Conservation (phyloP, 64 coral and sea anemone genomes). For the Platygyra sinensis region DNA sequence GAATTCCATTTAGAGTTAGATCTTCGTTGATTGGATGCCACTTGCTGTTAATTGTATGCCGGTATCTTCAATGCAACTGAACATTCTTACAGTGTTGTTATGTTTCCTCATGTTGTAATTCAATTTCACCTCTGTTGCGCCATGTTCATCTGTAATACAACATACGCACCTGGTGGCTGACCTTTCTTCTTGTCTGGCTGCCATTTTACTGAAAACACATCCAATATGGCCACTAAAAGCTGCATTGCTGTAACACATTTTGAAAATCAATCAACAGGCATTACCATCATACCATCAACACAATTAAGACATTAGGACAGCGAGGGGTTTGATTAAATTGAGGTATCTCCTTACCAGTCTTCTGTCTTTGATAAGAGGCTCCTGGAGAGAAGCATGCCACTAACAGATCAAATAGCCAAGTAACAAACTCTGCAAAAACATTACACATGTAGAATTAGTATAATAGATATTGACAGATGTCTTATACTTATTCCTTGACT, state of each 20-base stretch:
- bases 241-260: conserved; percentile 17
- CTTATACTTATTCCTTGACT: no score
- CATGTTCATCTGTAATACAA: neutral
- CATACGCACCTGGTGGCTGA: conserved; percentile 32
- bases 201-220: conserved; percentile 30
- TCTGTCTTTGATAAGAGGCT: conserved; percentile 18
- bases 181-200: conserved; percentile 34
- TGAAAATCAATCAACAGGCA: neutral
- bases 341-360: neutral
- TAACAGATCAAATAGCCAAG: neutral
- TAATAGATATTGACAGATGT: no score
- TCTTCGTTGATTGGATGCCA: no score
- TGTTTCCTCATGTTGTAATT: no score
- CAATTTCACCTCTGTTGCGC: no score
- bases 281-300: no score
- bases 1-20: no score
- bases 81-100: neutral
- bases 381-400: conserved; percentile 6
- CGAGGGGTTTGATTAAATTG: neutral
- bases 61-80: neutral
- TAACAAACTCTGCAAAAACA: conserved; percentile 10
- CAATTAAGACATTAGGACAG: neutral
- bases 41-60: no score
- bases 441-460: neutral
- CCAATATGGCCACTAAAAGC: conserved; percentile 20